Base-by-base conservation (phyloP, 1,140 invertebrate species). In the Drosophila nannoptera region DNA sequence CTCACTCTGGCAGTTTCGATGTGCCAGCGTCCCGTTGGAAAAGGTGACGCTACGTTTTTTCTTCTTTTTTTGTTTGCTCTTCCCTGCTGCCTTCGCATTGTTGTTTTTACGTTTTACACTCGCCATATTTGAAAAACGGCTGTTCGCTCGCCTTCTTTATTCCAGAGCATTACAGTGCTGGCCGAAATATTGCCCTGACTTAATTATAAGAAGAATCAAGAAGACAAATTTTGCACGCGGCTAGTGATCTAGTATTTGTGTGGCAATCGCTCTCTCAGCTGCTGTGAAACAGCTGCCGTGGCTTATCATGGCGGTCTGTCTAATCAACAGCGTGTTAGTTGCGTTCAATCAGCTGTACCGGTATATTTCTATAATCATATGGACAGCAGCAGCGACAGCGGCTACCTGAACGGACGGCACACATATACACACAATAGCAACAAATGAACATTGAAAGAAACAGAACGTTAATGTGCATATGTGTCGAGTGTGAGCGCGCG, bases 21-120 rank as follows among this genome's bases (percentile, higher is more conserved):
- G 4, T 61, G 53, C 53, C 53, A 45, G 33, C 46, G 62, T 67
- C 64, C 61, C 52, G 72, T 78, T 75, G 80, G 84, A 83, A 78
- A 82, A 83, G 74, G 81, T 84, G 80, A 84, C 80, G 81, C 81
- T 83, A 78, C 81, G 68, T 74, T 86, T 81, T 82, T 77, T 70
- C 48, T 60, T 14, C 40, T 58, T 36, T 46, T 50, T 66, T 50
- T 64, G 45, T 48, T 38, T 74, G 62, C 54, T 65, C 54, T 61
- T 16, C 45, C 50, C 49, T 43, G 32, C 54, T 61, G 49, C 4
- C 38, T 40, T 49, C 7, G 22, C 59, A 14, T 14, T 63, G 53
- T 54, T 63, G 48, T 75, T 77, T 75, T 68, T 50, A 67, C 73
- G 66, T 63, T 66, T 59, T 60, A 62, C 52, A 46, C 71, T 80